These are phyloP conservation scores for Diadromus collaris DNA, from an alignment of 2,888 invertebrate species.

Conservation along the genomic window DNA sequence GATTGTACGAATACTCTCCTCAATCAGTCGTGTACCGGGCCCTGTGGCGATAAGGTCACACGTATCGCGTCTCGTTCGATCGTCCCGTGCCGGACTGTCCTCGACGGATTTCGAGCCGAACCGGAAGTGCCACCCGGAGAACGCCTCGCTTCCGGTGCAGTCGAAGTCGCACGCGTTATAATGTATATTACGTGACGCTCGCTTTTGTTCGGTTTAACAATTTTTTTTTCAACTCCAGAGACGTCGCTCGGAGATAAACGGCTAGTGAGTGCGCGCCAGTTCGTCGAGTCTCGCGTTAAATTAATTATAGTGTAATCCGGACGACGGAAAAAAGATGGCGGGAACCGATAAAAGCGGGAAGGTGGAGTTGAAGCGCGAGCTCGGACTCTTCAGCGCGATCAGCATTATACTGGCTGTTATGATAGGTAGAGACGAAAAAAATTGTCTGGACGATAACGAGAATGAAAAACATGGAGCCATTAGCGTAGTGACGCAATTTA, in stretches of 20 bases:
- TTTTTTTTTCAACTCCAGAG: too few species aligned
- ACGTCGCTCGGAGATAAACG: slow-evolving; percentile 8
- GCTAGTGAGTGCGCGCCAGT: background rate
- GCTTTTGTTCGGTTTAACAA: background rate
- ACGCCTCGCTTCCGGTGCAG: slow-evolving; percentile 18
- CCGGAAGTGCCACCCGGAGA: slow-evolving; percentile 6
- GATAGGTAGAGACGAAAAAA: slow-evolving; percentile 84
- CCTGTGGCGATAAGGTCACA: slow-evolving; percentile 66
- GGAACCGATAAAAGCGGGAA: slow-evolving; percentile 56
- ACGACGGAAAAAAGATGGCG: slow-evolving; percentile 16
- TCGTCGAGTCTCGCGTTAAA: slow-evolving; percentile 28
- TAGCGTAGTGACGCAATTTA: slow-evolving; percentile 19
- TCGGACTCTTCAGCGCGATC: slow-evolving; percentile 91
- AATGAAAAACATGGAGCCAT: background rate
- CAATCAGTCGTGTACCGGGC: slow-evolving; percentile 67
- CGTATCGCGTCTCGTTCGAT: slow-evolving; percentile 30
- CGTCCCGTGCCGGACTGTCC: slow-evolving; percentile 6
- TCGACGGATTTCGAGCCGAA: background rate
- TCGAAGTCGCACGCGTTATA: slow-evolving; percentile 7
- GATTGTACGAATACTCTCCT: slow-evolving; percentile 58
- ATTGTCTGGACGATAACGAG: background rate
- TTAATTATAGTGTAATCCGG: slow-evolving; percentile 42
- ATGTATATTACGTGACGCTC: slow-evolving; percentile 14
- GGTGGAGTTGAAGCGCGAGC: slow-evolving; percentile 86
- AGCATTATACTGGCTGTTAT: slow-evolving; percentile 93